Conservation (phyloP, 2,113 vertebrate species). For the Aviceda subcristata region DNA sequence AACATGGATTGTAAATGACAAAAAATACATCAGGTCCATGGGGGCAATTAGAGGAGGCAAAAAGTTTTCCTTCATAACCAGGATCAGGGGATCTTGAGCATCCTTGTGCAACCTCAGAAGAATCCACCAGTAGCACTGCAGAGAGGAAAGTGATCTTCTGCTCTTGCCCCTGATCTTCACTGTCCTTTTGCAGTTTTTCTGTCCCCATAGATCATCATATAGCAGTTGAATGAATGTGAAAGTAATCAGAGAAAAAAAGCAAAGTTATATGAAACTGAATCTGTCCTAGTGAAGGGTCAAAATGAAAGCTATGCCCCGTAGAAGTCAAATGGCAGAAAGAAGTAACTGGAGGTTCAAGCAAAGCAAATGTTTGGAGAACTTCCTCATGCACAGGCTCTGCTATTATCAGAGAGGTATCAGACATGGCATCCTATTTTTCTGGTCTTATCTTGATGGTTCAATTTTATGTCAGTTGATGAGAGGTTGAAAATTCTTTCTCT, state of each 20-base stretch:
- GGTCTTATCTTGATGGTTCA: not conserved
- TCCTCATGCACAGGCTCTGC: not conserved
- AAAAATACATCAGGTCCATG: not conserved
- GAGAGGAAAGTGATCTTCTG: not conserved
- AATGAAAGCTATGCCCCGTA: not conserved
- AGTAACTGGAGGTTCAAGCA: not conserved
- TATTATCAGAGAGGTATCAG: not conserved
- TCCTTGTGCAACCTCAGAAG: not conserved
- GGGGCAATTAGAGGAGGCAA: not conserved
- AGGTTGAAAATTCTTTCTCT: not conserved
- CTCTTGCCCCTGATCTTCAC: not conserved
- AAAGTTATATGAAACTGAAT: not conserved
- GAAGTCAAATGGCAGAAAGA: not conserved
- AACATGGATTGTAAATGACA: not conserved
- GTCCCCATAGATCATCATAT: not conserved
- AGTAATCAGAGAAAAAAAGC: not conserved
- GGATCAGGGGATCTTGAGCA: not conserved
- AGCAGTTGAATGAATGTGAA: not conserved
- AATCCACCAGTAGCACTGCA: not conserved
- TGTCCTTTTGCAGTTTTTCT: not conserved
- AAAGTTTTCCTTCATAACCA: rapidly evolving
- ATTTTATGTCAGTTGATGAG: not conserved
- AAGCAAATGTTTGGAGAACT: not conserved
- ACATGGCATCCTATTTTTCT: not conserved
- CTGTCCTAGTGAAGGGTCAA: not conserved